Percentiles rank a stretch among this genome's conserved stretches.
phyloP scores from a whole-genome alignment of 2,113 vertebrate genomes.

The Tetrao urogallus region DNA sequence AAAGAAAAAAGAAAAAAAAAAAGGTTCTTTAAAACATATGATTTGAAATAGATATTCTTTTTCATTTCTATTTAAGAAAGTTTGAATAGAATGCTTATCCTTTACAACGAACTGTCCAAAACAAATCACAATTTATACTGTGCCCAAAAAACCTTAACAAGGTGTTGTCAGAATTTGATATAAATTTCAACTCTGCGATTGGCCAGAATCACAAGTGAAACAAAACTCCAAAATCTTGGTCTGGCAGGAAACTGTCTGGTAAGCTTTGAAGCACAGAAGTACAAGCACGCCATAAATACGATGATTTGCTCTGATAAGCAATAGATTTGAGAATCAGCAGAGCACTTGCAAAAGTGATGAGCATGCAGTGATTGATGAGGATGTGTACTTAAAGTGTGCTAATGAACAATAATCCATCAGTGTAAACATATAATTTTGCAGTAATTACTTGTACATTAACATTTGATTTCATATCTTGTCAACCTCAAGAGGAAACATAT shows the following conservation, averaged over 20 bases:
- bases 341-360: not conserved
- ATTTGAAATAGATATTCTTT: not conserved
- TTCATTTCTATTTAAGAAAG: not conserved
- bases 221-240: not conserved
- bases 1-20: not conserved
- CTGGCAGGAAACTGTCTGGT: not conserved
- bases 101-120: not conserved
- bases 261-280: not conserved
- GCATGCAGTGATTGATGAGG: not conserved
- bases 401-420: slow-evolving; percentile 21
- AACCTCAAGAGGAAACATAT: not conserved
- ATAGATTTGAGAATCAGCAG: not conserved
- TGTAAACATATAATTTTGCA: slow-evolving; percentile 50
- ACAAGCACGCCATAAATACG: too few species aligned
- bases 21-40: not conserved
- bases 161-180: not conserved
- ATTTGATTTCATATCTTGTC: not conserved
- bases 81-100: not conserved
- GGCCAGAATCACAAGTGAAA: not conserved
- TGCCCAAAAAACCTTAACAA: not conserved
- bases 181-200: not conserved
- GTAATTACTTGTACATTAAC: slow-evolving; percentile 27
- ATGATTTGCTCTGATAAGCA: not conserved
- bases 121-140: not conserved
- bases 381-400: not conserved